Base-by-base conservation (phyloP, 2,113 vertebrate genomes). In the Etheostoma cragini region DNA sequence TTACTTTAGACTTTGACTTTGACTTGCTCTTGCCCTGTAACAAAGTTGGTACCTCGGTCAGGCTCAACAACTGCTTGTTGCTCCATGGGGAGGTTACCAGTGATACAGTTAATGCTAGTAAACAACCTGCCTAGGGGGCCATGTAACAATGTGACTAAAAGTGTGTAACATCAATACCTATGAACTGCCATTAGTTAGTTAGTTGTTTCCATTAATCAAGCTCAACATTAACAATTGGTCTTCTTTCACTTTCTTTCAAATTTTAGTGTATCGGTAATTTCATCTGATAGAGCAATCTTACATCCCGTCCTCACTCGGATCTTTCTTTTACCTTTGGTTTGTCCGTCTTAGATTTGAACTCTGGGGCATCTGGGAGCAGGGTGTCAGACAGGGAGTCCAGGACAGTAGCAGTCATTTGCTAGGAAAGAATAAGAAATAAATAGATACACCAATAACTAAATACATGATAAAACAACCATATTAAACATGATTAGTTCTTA, bases 1-100 rank as follows among this genome's bases (percentile, higher is more conserved):
- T 94, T 95, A 96, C 95, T 94, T 95, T 96, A 76, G 90, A 83
- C 90, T 88, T 92, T 79, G 94, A 93, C 91, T 93, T 94, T 85
- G 94, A 93, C 88, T 95, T 95, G 84, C 85, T 93, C 78, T 94
- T 95, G 76, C 81, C 88, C 95, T 96, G 94, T 58, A 96, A 95
- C 85, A 90, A 81, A 92, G 78, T 87, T 16, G 11, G 88, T 76
- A 89, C 54, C 67, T 74, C 58, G 70, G 73, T 93, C 86, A 90
- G 26, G 69, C 49, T 74, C 64, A 66, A 70, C 63, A 63, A n/a
- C 15, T 67, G 13, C 33, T 16, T 7, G 5, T 10, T 15, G 38
- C 46, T 67, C 15, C 22, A 8, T 24, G 68, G 72, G 3, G 30
- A 14, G 38, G 42, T 35, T 68, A 64, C 19, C 57, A n/a, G 24